Conservation (phyloP, 2,113 vertebrate species). For the Acanthisitta chloris region DNA sequence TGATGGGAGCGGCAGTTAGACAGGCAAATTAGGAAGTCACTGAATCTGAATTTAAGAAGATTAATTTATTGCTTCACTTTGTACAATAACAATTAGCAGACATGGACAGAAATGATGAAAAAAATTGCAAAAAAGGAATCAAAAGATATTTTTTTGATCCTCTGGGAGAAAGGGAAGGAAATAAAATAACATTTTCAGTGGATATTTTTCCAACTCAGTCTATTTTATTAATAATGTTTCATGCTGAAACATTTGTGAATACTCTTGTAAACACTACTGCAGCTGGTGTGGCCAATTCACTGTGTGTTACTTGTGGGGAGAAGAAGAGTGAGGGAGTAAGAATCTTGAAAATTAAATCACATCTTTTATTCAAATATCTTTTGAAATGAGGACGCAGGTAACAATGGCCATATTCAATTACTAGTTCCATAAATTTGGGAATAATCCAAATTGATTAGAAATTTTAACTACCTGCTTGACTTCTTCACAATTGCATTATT, state of each 20-base stretch:
- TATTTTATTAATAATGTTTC: not conserved
- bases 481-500: not conserved
- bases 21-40: not conserved
- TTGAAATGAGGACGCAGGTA: not conserved
- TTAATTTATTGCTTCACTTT: not conserved
- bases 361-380: not conserved
- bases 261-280: not conserved
- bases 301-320: not conserved
- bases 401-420: not conserved
- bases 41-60: not conserved
- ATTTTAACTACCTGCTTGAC: not conserved
- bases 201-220: not conserved
- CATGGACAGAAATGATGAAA: not conserved
- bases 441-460: not conserved
- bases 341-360: not conserved
- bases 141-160: not conserved
- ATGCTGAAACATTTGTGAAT: not conserved
- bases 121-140: not conserved
- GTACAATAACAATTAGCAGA: not conserved
- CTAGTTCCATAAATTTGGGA: not conserved
- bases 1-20: not conserved
- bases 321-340: not conserved
- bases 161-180: not conserved
- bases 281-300: not conserved
- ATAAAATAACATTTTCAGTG: not conserved